Percentiles rank a stretch among this genome's conserved stretches.
Evolutionary conservation across 1,140 invertebrate genomes (phyloP).

Genomic region (Macrostomum lignano): DNA sequence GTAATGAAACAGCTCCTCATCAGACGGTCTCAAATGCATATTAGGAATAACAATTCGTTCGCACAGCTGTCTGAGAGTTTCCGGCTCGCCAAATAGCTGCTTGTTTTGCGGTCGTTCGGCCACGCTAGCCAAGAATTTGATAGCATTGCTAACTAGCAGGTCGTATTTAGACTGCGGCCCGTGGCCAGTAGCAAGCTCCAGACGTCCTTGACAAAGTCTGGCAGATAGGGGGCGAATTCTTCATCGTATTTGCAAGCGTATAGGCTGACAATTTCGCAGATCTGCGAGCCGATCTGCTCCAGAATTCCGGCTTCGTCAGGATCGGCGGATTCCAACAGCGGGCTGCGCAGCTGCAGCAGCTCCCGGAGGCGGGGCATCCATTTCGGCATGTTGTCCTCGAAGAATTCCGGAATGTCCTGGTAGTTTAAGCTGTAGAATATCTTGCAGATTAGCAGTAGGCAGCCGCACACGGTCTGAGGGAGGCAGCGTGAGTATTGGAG

Average conservation of each 20-base stretch:
- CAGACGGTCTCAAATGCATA: conserved; percentile 69
- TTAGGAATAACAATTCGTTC: conserved; percentile 92
- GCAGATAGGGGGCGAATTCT: conserved; percentile 60
- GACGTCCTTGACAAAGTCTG: conserved; percentile 59
- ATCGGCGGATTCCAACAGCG: conserved; percentile 30
- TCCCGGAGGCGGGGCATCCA: conserved; percentile 74
- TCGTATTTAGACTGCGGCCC: conserved; percentile 64
- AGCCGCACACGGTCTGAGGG: too few species aligned
- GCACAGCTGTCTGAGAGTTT: conserved; percentile 60
- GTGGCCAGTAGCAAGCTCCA: conserved; percentile 63
- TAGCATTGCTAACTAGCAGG: conserved; percentile 65
- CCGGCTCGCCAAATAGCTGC: conserved; percentile 51
- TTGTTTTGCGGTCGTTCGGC: conserved; percentile 62
- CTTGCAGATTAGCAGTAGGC: too few species aligned
- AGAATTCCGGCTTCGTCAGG: conserved; percentile 61
- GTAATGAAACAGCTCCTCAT: conserved; percentile 81
- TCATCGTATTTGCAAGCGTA: conserved; percentile 93
- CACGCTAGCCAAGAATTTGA: conserved; percentile 71
- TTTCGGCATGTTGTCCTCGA: conserved; percentile 72
- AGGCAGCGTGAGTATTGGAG: too few species aligned
- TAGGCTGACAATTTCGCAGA: conserved; percentile 69
- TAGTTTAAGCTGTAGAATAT: conserved; percentile 84
- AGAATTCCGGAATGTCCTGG: conserved; percentile 86
- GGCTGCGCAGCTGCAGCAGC: conserved; percentile 31
- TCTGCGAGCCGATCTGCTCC: conserved; percentile 65